These are phyloP conservation scores for Brassicogethes aeneus DNA, from an alignment of 2,888 invertebrate genomes.

Conservation along the genomic window DNA sequence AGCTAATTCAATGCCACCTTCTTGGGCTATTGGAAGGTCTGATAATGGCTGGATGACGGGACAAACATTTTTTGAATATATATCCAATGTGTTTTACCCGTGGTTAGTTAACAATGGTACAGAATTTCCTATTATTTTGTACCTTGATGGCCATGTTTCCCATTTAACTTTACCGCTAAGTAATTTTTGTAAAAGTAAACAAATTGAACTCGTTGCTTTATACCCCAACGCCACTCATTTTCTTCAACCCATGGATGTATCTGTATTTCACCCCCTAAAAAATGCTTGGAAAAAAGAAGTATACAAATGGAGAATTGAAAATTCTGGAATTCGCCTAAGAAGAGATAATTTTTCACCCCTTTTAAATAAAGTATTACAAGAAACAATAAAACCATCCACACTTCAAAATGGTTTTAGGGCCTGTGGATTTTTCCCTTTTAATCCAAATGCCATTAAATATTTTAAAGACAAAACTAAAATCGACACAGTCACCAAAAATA, in stretches of 20 bases:
- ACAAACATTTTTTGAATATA: conserved; percentile 12
- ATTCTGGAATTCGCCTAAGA: too few relatives aligned
- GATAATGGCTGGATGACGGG: conserved; percentile 12
- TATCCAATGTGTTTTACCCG: conserved; percentile 11
- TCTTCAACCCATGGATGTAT: conserved; percentile 13
- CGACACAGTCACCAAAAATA: too few relatives aligned
- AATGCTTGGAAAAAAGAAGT: conserved; percentile 9
- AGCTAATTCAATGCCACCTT: too few relatives aligned
- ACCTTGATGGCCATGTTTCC: conserved; percentile 10
- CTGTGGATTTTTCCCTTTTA: conserved; percentile 6
- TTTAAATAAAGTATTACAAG: conserved; percentile 3
- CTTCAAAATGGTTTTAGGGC: conserved; percentile 10
- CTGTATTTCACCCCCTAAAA: conserved; percentile 13
- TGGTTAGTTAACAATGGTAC: conserved; percentile 6
- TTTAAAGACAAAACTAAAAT: too few relatives aligned
- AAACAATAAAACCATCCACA: conserved; percentile 2
- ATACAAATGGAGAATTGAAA: conserved; percentile 3
- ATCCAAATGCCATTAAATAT: conserved; percentile 5
- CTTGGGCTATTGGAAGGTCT: conserved; percentile 13
- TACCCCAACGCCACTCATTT: conserved; percentile 14
- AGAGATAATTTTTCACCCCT: too few relatives aligned
- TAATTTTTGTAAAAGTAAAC: conserved; percentile 8
- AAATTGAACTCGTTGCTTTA: conserved; percentile 11
- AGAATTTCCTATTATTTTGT: conserved; percentile 10
- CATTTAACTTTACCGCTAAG: conserved; percentile 12